Evolutionary conservation across 2,113 vertebrate genomes (phyloP).

Genomic region (Craseonycteris thonglongyai): DNA sequence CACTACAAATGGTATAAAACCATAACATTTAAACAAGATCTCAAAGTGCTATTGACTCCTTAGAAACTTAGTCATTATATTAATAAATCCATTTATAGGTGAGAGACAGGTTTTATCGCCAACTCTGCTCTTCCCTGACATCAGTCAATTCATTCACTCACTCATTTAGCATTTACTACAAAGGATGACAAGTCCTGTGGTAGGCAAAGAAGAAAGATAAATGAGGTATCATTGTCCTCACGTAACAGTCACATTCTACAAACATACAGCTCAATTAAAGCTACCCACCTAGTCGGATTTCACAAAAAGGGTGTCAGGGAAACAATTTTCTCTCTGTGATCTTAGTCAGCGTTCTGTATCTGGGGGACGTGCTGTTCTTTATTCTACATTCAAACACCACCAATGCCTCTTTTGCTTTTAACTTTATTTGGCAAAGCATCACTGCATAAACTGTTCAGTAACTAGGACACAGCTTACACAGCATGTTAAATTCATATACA

Average conservation of each 20-base stretch:
- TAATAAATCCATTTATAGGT: background rate
- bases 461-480: slow-evolving; percentile 79
- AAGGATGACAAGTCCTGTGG: background rate
- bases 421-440: slow-evolving; percentile 93
- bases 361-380: background rate
- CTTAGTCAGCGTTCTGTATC: background rate
- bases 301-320: background rate
- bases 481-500: slow-evolving; percentile 75
- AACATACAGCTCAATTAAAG: background rate
- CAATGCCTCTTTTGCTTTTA: slow-evolving; percentile 78
- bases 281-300: background rate
- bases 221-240: background rate
- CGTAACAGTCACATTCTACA: background rate
- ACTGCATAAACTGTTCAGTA: slow-evolving; percentile 77
- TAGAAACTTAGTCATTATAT: background rate
- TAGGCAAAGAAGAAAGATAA: background rate
- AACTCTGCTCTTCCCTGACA: background rate
- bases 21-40: background rate
- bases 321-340: background rate
- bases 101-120: background rate
- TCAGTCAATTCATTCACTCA: background rate
- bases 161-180: background rate
- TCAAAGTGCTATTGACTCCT: background rate
- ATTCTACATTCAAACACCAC: slow-evolving; percentile 56
- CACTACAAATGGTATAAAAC: background rate